Evolutionary conservation across 1,140 invertebrate genomes (phyloP).

Genomic region (Drosophila aff.): DNA sequence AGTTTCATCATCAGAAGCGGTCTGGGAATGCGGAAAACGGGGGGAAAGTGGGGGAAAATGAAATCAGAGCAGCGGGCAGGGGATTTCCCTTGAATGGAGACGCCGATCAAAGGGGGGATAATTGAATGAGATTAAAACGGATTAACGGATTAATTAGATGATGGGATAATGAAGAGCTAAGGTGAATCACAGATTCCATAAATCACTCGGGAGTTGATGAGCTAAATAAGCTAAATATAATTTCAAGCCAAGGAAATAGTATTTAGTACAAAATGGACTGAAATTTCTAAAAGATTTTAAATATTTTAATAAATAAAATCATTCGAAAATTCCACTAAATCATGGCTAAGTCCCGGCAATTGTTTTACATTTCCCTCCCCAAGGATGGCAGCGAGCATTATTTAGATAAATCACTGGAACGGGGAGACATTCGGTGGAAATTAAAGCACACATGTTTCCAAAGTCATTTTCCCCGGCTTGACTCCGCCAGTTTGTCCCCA

Average conservation of each 20-base stretch:
- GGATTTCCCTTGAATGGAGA: conserved; percentile 40
- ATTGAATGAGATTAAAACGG: conserved; percentile 31
- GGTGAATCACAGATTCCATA: conserved; percentile 10
- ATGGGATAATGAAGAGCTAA: conserved; percentile 42
- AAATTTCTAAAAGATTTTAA: too few relatives aligned
- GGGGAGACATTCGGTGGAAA: not conserved
- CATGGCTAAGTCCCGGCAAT: not conserved
- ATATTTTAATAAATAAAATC: not conserved
- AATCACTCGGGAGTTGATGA: conserved; percentile 8
- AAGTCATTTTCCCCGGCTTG: conserved; percentile 17
- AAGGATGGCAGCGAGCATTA: not conserved
- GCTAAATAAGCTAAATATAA: conserved; percentile 2
- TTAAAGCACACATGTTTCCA: conserved; percentile 32
- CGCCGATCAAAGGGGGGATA: conserved; percentile 24
- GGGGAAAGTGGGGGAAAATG: conserved; percentile 1
- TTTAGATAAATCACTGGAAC: conserved; percentile 21
- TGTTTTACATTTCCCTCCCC: not conserved
- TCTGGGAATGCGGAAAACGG: conserved; percentile 11
- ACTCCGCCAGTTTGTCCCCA: conserved; percentile 11
- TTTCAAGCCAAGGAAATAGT: not conserved
- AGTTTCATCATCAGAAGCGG: conserved; percentile 63
- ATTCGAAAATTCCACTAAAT: not conserved
- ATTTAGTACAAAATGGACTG: too few relatives aligned
- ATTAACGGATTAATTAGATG: conserved; percentile 44
- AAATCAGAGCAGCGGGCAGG: conserved; percentile 33